Percentiles rank a stretch among this genome's conserved stretches.
Evolutionary conservation across 92 coral and sea anemone genomes (phyloP).

Genomic region (Pocillopora meandrina): DNA sequence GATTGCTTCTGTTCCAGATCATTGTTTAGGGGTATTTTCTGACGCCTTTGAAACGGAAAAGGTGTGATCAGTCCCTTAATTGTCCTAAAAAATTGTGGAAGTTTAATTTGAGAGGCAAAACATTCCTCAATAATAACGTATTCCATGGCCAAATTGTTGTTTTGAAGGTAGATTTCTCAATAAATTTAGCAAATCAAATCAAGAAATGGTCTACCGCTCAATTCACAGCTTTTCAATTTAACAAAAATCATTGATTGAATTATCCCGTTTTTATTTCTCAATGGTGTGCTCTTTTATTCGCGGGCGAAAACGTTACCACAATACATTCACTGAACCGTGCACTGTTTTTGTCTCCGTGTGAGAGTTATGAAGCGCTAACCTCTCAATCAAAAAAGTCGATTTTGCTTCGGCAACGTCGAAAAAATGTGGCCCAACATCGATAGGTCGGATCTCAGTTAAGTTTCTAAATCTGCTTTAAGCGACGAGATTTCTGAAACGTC

Average conservation of each 20-base stretch:
- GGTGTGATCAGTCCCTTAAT: not conserved
- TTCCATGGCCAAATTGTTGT: not conserved
- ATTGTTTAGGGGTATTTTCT: not conserved
- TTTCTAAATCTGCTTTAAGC: not conserved
- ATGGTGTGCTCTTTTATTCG: slow-evolving; percentile 5
- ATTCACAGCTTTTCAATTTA: slow-evolving; percentile 25
- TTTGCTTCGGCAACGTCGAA: slow-evolving; percentile 25
- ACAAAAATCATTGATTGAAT: not conserved
- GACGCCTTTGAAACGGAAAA: slow-evolving; percentile 5
- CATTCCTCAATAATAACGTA: not conserved
- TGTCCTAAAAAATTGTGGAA: too few species aligned
- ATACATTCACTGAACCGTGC: slow-evolving; percentile 16
- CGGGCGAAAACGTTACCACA: not conserved
- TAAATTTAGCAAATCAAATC: not conserved
- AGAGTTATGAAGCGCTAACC: not conserved
- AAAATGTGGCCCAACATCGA: slow-evolving; percentile 37
- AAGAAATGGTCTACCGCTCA: not conserved
- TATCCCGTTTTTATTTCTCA: not conserved
- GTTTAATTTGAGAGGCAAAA: not conserved
- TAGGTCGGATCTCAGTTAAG: slow-evolving; percentile 1
- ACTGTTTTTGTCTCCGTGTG: slow-evolving; percentile 3
- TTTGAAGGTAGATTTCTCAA: not conserved
- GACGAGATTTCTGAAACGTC: not conserved
- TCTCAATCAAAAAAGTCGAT: not conserved
- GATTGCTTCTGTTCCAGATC: not conserved